Percentiles rank a stretch among this genome's conserved stretches.
phyloP scores from a whole-genome alignment of 2,797 vertebrate species.

The Lindbergichthys nudifrons region DNA sequence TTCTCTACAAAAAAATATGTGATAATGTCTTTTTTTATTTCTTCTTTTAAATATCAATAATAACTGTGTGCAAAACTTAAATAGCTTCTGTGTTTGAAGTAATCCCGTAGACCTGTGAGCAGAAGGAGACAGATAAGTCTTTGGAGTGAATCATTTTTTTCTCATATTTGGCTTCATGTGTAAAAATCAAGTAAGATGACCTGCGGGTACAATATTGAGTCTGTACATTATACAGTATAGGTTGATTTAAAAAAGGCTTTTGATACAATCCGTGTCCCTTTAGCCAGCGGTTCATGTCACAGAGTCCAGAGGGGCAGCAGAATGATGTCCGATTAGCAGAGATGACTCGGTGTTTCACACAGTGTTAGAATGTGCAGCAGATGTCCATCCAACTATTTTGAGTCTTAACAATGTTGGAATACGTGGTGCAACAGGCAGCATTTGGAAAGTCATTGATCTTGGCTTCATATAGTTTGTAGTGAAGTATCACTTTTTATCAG shows the following conservation, averaged over 20 bases:
- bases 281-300: slow-evolving; percentile 29
- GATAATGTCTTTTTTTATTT: slow-evolving; percentile 52
- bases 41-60: slow-evolving; percentile 40
- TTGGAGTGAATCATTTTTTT: slow-evolving; percentile 71
- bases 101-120: slow-evolving; percentile 43
- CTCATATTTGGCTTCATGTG: slow-evolving; percentile 78
- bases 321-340: slow-evolving; percentile 24
- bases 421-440: slow-evolving; percentile 34
- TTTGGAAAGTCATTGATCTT: slow-evolving; percentile 51
- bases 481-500: slow-evolving; percentile 28
- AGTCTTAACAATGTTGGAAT: slow-evolving; percentile 16
- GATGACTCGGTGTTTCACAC: slow-evolving; percentile 50
- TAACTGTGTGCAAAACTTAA: slow-evolving; percentile 74
- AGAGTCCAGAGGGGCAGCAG: slow-evolving; percentile 58
- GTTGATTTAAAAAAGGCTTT: slow-evolving; percentile 37
- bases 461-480: slow-evolving; percentile 32
- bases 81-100: slow-evolving; percentile 49
- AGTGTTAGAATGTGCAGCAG: slow-evolving; percentile 66
- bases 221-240: slow-evolving; percentile 40
- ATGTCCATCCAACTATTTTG: slow-evolving; percentile 30
- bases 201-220: slow-evolving; percentile 36
- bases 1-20: slow-evolving; percentile 75
- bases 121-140: slow-evolving; percentile 65
- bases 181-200: slow-evolving; percentile 67
- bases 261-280: slow-evolving; percentile 34